Base-by-base conservation (phyloP, 2,113 vertebrate species). In the Paedocypris sp. region DNA sequence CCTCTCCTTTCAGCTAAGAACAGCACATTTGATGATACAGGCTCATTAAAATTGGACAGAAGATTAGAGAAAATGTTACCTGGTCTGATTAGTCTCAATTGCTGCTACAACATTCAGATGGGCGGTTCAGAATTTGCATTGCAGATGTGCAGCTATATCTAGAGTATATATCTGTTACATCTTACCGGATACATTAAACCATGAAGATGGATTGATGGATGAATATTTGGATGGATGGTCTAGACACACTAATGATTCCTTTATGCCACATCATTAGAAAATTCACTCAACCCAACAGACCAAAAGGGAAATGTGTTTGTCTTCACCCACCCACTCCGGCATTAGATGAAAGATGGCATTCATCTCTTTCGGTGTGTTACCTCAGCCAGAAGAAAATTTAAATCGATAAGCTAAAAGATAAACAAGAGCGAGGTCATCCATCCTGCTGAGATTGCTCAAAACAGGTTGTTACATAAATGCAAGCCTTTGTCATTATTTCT, bases 381-480 rank as follows among this genome's bases (percentile, higher is more conserved):
- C 25, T 13, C 12, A 16, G 20, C 29, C 33, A 33, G 29, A 13
- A 15, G 15, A 31, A 60, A 31, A 39, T n/a, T n/a, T 35, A 19
- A 11, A 48, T 15, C 4, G 12, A 19, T 6, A 49, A 20, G 4
- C 5, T 12, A 20, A 19, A 7, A 19, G 23, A 48, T 13, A 38
- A 35, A 31, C 18, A 16, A 4, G n/a, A 41, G 18, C 2, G 0
- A 32, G n/a, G n/a, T 6, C 8, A 31, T 33, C 5, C 3, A 2
- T 36, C 20, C 28, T 28, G 7, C 36, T 45, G 22, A 39, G 38
- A 52, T n/a, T 20, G 3, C 13, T 35, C 13, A 41, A 51, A 59
- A 38, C 47, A 51, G 25, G 47, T 29, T 49, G 56, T 73, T 62
- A 68, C 23, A 36, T 74, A 71, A 75, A 75, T 12, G 43, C 11